Base-by-base conservation (phyloP, 2,113 vertebrate genomes). In the Ascaphus truei region DNA sequence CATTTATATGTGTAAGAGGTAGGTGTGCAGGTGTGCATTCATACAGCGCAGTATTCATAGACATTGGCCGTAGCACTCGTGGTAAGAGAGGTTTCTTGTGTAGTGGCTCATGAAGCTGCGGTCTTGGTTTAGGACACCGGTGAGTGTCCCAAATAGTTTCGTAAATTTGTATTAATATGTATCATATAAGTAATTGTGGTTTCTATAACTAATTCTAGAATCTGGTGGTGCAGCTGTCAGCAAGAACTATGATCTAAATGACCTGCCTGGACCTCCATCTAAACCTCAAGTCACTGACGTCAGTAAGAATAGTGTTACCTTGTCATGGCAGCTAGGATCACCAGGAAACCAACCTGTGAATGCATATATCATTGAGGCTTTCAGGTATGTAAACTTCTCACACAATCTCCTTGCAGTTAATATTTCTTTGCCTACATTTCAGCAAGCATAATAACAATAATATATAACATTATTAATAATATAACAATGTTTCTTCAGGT, bases 201-300 rank as follows among this genome's bases (percentile, higher is more conserved):
- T n/a, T n/a, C n/a, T n/a, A n/a, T n/a, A n/a, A n/a, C n/a, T 39
- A 37, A 41, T 68, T 64, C n/a, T 78, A 99, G 97, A 99, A 81
- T 87, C 91, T 0, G 85, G 84, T 23, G 92, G 90, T 73, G 85
- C 89, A 66, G 58, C 88, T 48, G 79, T 95, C 51, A 88, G 86
- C 68, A 96, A 94, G 84, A 94, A 64, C 79, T 93, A 90, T 2
- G 94, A 98, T 78, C 85, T 92, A 69, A 94, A 86, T 36, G 94
- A 98, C 56, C 92, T 99, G 13, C 95, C 96, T 37, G 96, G 95
- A 22, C 92, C 96, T 15, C 95, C 97, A 11, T 97, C 96, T 74
- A 99, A 99, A 79, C 95, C 96, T 65, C 96, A 97, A 83, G 95
- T 99, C 81, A 98, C 95, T 1, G 97, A 99, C 56, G 97, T 99